Evolutionary conservation across 2,888 invertebrate species (phyloP).

Genomic region (Clivina fossor): DNA sequence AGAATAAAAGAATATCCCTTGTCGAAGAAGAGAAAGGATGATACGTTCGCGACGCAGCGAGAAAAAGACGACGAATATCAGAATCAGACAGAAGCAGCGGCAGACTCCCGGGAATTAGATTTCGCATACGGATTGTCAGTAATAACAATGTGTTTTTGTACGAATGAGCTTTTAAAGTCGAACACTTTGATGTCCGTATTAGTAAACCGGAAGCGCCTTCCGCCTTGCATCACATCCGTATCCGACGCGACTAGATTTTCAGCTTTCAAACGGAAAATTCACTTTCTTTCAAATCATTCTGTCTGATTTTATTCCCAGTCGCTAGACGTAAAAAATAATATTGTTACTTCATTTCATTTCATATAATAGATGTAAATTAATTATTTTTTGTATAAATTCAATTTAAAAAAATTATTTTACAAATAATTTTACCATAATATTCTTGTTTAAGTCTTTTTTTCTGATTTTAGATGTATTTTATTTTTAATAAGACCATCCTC

Average conservation of each 20-base stretch:
- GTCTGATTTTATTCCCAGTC: no score
- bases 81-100: constrained; percentile 5
- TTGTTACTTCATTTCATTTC: not conserved
- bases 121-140: constrained; percentile 55
- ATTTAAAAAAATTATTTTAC: no score
- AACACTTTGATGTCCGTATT: constrained; percentile 52
- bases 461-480: no score
- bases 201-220: constrained; percentile 49
- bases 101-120: constrained; percentile 52
- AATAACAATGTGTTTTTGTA: constrained; percentile 53
- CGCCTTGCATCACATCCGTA: no score
- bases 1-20: constrained; percentile 23
- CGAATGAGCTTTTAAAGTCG: constrained; percentile 49
- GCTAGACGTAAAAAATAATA: no score
- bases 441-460: no score
- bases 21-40: constrained; percentile 14
- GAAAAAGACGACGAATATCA: constrained; percentile 10
- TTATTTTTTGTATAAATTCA: no score
- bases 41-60: constrained; percentile 14
- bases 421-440: no score
- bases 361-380: no score
- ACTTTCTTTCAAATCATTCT: not conserved
- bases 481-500: no score
- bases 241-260: not conserved
- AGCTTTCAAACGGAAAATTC: not conserved